Percentiles rank a stretch among this genome's conserved stretches.
Evolutionary conservation across 2,113 vertebrate species (phyloP).

Genomic region (Lophura nycthemera): DNA sequence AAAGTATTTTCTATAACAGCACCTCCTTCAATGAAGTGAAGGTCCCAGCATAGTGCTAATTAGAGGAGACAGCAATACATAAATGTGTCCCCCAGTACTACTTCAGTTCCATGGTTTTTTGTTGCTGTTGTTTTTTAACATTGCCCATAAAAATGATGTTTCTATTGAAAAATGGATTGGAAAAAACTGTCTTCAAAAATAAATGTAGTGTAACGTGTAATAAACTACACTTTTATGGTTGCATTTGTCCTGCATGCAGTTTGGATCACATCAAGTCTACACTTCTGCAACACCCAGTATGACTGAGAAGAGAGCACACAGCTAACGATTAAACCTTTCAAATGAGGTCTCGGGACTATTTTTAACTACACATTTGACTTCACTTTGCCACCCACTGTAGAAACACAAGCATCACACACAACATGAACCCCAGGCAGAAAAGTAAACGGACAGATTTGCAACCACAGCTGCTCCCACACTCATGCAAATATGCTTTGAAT

Average conservation of each 20-base stretch:
- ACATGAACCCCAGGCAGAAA: background rate
- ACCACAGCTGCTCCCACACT: background rate
- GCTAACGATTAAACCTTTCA: background rate
- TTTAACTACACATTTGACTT: background rate
- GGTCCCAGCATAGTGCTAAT: background rate
- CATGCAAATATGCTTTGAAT: background rate
- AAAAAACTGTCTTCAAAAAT: background rate
- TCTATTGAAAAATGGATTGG: background rate
- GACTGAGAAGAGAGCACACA: background rate
- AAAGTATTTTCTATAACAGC: background rate
- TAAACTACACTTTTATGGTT: background rate
- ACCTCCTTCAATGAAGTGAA: background rate
- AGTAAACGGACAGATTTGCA: background rate
- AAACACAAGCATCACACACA: background rate
- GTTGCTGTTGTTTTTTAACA: no score
- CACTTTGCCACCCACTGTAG: background rate
- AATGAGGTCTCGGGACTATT: background rate
- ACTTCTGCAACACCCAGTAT: rapidly evolving
- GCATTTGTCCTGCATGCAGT: background rate
- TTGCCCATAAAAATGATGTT: no score
- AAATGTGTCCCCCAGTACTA: background rate
- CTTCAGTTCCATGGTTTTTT: background rate
- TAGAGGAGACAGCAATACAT: background rate
- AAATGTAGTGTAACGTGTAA: background rate
- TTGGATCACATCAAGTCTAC: background rate